phyloP scores from a whole-genome alignment of 2,888 invertebrate genomes.

The Orthosia incerta region DNA sequence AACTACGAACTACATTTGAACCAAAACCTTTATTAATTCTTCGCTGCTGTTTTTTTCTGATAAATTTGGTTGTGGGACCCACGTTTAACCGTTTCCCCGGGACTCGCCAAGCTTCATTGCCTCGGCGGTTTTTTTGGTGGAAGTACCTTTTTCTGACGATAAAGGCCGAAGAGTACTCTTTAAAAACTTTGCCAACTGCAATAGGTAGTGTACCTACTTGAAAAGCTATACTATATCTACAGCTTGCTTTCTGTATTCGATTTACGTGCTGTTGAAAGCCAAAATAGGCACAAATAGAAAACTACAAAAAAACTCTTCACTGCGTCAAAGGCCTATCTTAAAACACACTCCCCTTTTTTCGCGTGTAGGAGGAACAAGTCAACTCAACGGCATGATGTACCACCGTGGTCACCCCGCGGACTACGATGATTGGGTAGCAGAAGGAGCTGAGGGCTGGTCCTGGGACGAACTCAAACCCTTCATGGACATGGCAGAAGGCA shows the following conservation, averaged over 20 bases:
- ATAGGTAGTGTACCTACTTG: no score
- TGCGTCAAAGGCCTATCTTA: background rate
- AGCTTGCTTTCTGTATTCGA: background rate
- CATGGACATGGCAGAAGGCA: constrained; percentile 92
- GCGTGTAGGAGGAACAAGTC: constrained; percentile 92
- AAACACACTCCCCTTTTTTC: background rate
- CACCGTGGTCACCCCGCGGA: constrained; percentile 93
- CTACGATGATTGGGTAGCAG: constrained; percentile 93
- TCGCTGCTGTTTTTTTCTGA: no score
- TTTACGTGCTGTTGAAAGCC: background rate
- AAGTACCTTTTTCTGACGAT: no score
- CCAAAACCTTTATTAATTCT: no score
- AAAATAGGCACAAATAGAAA: background rate
- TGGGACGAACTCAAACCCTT: constrained; percentile 93
- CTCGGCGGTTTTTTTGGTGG: no score
- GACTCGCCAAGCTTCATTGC: no score
- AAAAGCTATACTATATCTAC: background rate
- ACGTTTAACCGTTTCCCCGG: no score
- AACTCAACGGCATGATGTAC: constrained; percentile 96
- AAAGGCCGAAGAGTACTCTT: no score
- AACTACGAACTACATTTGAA: no score
- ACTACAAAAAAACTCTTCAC: background rate
- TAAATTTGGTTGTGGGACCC: no score
- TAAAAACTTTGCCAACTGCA: no score
- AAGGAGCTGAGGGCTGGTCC: constrained; percentile 93